Evolutionary conservation across 2,113 vertebrate genomes (phyloP).

Genomic region (Xiphorhynchus elegans): DNA sequence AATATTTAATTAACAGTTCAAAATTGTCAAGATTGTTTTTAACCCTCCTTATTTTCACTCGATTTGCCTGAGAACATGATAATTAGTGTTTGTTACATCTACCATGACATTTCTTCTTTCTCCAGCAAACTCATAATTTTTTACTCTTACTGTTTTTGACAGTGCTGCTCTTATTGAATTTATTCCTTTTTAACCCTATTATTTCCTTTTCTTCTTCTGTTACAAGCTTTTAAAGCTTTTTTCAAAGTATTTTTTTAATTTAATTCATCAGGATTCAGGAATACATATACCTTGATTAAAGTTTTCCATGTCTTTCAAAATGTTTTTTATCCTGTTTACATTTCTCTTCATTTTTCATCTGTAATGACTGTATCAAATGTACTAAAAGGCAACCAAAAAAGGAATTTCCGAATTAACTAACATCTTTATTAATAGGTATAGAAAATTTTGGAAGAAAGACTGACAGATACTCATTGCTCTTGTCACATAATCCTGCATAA

Average conservation of each 20-base stretch:
- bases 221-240: background rate
- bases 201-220: background rate
- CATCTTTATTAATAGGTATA: background rate
- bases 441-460: background rate
- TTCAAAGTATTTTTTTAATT: background rate
- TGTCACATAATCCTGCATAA: background rate
- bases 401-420: background rate
- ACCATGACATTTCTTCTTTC: background rate
- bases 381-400: background rate
- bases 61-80: background rate
- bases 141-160: background rate
- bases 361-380: background rate
- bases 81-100: background rate
- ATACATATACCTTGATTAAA: background rate
- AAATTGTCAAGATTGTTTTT: background rate
- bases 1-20: background rate
- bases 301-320: slow-evolving; percentile 2
- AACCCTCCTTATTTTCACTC: background rate
- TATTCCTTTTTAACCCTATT: background rate
- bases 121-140: background rate
- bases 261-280: background rate
- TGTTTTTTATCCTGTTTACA: background rate
- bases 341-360: background rate
- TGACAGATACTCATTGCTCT: background rate
- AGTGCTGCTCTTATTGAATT: background rate